Evolutionary conservation across 1,140 invertebrate genomes (phyloP).

Genomic region (Bombus pyrosoma): DNA sequence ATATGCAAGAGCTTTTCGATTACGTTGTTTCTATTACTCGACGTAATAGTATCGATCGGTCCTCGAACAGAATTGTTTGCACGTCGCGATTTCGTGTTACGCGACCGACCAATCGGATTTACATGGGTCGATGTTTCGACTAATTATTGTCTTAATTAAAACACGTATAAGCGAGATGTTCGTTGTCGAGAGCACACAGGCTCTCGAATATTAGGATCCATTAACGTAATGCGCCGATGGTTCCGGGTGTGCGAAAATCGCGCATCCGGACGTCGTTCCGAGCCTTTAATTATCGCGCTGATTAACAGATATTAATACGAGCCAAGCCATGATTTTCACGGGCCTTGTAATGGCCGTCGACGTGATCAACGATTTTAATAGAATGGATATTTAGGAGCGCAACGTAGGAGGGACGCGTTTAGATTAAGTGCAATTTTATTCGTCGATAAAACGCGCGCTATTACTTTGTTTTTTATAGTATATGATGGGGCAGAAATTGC

Average conservation of each 20-base stretch:
- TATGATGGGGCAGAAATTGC: background rate
- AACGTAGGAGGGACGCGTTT: background rate
- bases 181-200: background rate
- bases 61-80: conserved; percentile 19
- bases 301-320: conserved; percentile 56
- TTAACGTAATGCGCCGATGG: conserved; percentile 60
- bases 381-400: background rate
- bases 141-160: conserved; percentile 70
- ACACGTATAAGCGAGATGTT: conserved; percentile 30
- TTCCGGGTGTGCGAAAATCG: conserved; percentile 38
- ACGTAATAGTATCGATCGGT: conserved; percentile 8
- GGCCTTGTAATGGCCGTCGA: background rate
- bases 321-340: background rate
- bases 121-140: conserved; percentile 58
- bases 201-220: conserved; percentile 60
- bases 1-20: background rate
- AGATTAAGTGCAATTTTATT: background rate
- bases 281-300: conserved; percentile 58
- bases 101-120: conserved; percentile 58
- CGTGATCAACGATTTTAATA: background rate
- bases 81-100: conserved; percentile 55
- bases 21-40: conserved; percentile 12
- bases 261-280: conserved; percentile 37
- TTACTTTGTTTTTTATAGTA: background rate
- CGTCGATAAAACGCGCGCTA: background rate